A percentile compares a stretch with the other conserved stretches of the same genome.
These are phyloP conservation scores for Limnephilus rhombicus DNA, from an alignment of 2,888 invertebrate genomes.

Conservation along the genomic window DNA sequence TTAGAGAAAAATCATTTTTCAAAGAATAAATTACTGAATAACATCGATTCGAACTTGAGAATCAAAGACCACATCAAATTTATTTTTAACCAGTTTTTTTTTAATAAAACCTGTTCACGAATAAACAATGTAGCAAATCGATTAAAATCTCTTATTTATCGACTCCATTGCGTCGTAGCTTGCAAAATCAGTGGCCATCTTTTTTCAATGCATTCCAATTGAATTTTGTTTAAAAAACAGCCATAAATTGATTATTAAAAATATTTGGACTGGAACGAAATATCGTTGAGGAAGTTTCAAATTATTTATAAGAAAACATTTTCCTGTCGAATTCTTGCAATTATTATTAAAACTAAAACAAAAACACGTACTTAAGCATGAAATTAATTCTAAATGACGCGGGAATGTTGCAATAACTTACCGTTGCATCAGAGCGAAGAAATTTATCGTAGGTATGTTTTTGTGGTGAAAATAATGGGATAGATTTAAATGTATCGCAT, in stretches of 20 bases:
- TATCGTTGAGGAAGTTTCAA: background rate
- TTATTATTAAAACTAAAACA: background rate
- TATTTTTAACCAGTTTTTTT: background rate
- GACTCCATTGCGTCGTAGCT: background rate
- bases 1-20: no score
- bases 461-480: background rate
- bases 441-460: background rate
- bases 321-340: background rate
- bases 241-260: background rate
- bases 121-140: background rate
- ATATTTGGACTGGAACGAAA: background rate
- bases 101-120: background rate
- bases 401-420: background rate
- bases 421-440: background rate
- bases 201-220: background rate
- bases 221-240: background rate
- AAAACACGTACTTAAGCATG: background rate
- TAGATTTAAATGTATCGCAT: background rate
- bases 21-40: no score
- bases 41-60: no score
- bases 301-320: background rate
- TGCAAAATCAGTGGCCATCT: background rate
- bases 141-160: background rate
- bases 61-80: no score
- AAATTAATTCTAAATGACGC: background rate